Conservation (phyloP, 1,140 invertebrate species). For the Papilio xuthus region DNA sequence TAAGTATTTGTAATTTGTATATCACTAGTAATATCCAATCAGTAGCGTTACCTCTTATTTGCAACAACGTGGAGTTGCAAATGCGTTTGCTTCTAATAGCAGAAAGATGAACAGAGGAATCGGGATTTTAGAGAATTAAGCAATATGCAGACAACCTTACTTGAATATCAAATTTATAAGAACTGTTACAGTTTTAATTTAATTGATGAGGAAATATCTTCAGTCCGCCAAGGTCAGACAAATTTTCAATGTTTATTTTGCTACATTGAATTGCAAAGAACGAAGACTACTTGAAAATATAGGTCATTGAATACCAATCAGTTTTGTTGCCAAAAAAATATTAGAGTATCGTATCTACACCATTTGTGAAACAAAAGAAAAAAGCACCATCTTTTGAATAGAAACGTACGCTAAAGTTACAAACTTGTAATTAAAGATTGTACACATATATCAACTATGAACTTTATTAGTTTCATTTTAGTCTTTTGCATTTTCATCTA, state of each 20-base stretch:
- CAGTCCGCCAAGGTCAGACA: conserved; percentile 23
- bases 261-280: conserved; percentile 28
- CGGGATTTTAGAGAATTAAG: too few relatives aligned
- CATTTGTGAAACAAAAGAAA: conserved; percentile 5
- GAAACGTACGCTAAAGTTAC: not conserved
- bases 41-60: too few relatives aligned
- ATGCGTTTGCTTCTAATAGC: too few relatives aligned
- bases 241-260: conserved; percentile 30
- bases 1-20: too few relatives aligned
- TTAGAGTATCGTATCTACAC: not conserved
- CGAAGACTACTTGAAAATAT: conserved; percentile 17
- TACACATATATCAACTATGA: too few relatives aligned
- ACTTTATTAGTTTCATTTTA: too few relatives aligned
- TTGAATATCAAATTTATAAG: not conserved
- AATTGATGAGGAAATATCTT: conserved; percentile 4
- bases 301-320: conserved; percentile 28
- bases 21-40: too few relatives aligned
- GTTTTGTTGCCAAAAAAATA: conserved; percentile 1
- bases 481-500: too few relatives aligned
- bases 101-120: too few relatives aligned
- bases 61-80: too few relatives aligned
- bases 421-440: too few relatives aligned
- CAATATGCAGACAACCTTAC: not conserved
- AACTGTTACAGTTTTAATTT: conserved; percentile 17
- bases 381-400: not conserved